Evolutionary conservation across 2,888 invertebrate genomes (phyloP), one percentile per base, ranked within the genome.

Genomic region (Stictocephala bisonia): DNA sequence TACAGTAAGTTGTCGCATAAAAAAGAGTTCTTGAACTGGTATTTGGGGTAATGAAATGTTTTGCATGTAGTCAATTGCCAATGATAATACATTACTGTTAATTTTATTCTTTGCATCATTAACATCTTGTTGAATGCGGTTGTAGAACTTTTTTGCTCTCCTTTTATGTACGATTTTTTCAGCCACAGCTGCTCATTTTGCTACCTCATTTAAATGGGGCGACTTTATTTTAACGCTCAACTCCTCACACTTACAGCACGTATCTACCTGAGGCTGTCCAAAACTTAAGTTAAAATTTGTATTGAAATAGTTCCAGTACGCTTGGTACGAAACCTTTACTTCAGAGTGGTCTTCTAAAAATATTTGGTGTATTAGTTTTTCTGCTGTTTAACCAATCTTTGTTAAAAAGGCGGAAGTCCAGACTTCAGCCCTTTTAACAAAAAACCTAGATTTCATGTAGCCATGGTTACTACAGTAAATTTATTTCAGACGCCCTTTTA

Each of bases 11-110:
- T 79, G 75, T 15, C 77, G 58, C 26, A 74, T 67, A 74, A 78
- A 79, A 64, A 72, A 74, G 20, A 74, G 66, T 77, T 78, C 73
- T 44, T 80, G 80, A 22, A 79, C 80, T 31, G 80, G 80, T 15
- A 81, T 67, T 58, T 78, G 79, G 7, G 80, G 80, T 24, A 81
- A 60, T 7, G 77, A 56, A 67, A 79, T 35, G 53, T 79, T 79
- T 72, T 78, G 78, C 75, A 80, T 78, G 56, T 78, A 80, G 72
- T 81, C 81, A 53, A 82, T 81, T 13, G 78, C 79, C 27, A 82
- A 71, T 20, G 77, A 26, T 20, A 75, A 67, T 18, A 76, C 70
- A 40, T 74, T 44, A n/a, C n/a, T n/a, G 29, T 73, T 56, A 41
- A 73, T 18, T 60, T 60, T 29, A n/a, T n/a, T n/a, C 73, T 75